Evolutionary conservation across 2,888 invertebrate genomes (phyloP).

Genomic region (Drosophila macrospina): DNA sequence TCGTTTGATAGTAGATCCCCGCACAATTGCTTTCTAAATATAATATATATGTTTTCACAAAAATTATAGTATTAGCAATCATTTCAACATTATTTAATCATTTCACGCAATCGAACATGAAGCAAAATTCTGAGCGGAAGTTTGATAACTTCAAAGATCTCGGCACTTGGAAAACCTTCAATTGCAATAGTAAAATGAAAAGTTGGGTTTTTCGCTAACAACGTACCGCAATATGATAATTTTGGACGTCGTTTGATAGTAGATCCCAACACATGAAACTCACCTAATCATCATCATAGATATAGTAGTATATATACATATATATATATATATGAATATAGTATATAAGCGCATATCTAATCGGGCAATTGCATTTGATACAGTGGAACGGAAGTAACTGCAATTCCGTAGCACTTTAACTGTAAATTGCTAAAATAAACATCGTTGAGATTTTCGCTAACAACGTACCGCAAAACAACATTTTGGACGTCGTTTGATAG

Average conservation of each 20-base stretch:
- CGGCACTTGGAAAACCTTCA: slow-evolving; percentile 11
- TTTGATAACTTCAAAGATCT: slow-evolving; percentile 11
- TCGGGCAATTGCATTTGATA: slow-evolving; percentile 33
- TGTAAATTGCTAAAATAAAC: slow-evolving; percentile 57
- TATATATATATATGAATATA: background rate
- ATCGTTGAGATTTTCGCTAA: slow-evolving; percentile 75
- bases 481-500: slow-evolving; percentile 73
- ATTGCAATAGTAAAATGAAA: slow-evolving; percentile 47
- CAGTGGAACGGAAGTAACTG: slow-evolving; percentile 32
- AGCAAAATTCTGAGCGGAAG: slow-evolving; percentile 2
- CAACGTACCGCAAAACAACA: slow-evolving; percentile 50
- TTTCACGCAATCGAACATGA: slow-evolving; percentile 24
- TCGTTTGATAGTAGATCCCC: slow-evolving; percentile 74
- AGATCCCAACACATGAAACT: slow-evolving; percentile 57
- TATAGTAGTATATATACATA: background rate
- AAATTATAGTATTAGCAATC: background rate
- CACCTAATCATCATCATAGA: background rate
- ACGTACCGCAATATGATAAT: slow-evolving; percentile 38
- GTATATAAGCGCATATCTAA: no score
- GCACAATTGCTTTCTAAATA: slow-evolving; percentile 26
- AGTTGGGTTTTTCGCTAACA: slow-evolving; percentile 75
- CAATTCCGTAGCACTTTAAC: slow-evolving; percentile 25
- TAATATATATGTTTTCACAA: background rate
- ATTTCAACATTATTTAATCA: background rate
- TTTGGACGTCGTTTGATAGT: slow-evolving; percentile 73